These are phyloP conservation scores for Podarcis muralis DNA, from an alignment of 2,113 vertebrate genomes.

Conservation along the genomic window DNA sequence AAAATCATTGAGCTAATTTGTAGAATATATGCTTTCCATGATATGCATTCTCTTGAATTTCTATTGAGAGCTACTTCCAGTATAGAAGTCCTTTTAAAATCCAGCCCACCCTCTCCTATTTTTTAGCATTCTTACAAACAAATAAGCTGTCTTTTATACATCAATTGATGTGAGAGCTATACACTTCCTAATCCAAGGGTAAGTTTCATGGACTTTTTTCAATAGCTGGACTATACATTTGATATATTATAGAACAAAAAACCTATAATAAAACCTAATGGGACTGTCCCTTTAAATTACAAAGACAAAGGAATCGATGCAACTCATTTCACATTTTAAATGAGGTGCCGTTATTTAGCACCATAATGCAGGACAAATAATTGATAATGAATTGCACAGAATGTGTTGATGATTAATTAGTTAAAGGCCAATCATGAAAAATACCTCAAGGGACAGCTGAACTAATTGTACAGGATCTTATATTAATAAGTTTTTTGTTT, in stretches of 20 bases:
- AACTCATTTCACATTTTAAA: constrained; percentile 61
- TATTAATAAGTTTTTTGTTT: background rate
- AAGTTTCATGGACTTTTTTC: constrained; percentile 17
- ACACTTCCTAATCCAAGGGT: background rate
- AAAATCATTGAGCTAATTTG: background rate
- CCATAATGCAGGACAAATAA: constrained; percentile 37
- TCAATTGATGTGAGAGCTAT: background rate
- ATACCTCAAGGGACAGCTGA: background rate
- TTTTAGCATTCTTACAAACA: background rate
- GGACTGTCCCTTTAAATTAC: constrained; percentile 65
- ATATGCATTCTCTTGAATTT: background rate
- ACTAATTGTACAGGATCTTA: background rate
- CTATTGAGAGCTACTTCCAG: background rate
- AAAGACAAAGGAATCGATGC: constrained; percentile 65
- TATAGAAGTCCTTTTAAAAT: background rate
- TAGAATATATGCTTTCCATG: background rate
- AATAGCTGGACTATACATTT: constrained; percentile 55
- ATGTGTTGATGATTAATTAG: constrained; percentile 62
- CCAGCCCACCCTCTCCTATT: background rate
- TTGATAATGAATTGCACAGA: constrained; percentile 22
- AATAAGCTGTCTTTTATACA: background rate
- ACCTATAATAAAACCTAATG: constrained; percentile 53
- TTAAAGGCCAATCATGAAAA: constrained; percentile 6
- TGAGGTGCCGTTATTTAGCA: constrained; percentile 58
- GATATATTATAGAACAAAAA: constrained; percentile 51